Evolutionary conservation across 2,888 invertebrate species (phyloP).

Genomic region (Oxytorus armatus): DNA sequence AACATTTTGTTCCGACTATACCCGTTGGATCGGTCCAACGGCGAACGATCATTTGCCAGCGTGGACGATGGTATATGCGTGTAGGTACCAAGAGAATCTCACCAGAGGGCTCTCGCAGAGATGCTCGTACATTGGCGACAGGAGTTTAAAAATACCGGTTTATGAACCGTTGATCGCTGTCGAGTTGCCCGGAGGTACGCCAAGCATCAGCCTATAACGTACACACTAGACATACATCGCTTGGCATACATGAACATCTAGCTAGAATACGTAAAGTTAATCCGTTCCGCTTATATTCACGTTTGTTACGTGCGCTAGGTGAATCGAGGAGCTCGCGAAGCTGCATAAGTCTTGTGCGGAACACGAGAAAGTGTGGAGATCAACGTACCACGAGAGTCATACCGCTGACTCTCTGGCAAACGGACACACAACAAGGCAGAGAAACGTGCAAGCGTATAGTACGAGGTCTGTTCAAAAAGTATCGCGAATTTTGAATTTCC

Average conservation of each 20-base stretch:
- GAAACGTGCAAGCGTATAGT: neutral
- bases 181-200: conserved; percentile 38
- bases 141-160: conserved; percentile 68
- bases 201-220: conserved; percentile 43
- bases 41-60: neutral
- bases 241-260: conserved; percentile 37
- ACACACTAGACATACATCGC: conserved; percentile 23
- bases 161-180: conserved; percentile 71
- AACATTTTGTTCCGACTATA: neutral
- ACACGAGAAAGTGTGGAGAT: conserved; percentile 56
- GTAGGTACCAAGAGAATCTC: conserved; percentile 14
- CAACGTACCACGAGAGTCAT: conserved; percentile 53
- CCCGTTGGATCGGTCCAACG: neutral
- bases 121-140: conserved; percentile 55
- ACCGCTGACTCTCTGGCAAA: neutral
- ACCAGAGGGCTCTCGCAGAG: conserved; percentile 17
- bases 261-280: conserved; percentile 11
- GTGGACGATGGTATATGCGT: neutral
- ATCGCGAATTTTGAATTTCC: too few species aligned
- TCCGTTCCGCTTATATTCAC: conserved; percentile 34
- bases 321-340: conserved; percentile 32
- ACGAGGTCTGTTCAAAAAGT: too few species aligned
- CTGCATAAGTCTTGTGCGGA: conserved; percentile 41
- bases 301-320: conserved; percentile 34
- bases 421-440: conserved; percentile 2